Conservation (phyloP, 2,888 invertebrate genomes). For the Tolmerus cingulatus region DNA sequence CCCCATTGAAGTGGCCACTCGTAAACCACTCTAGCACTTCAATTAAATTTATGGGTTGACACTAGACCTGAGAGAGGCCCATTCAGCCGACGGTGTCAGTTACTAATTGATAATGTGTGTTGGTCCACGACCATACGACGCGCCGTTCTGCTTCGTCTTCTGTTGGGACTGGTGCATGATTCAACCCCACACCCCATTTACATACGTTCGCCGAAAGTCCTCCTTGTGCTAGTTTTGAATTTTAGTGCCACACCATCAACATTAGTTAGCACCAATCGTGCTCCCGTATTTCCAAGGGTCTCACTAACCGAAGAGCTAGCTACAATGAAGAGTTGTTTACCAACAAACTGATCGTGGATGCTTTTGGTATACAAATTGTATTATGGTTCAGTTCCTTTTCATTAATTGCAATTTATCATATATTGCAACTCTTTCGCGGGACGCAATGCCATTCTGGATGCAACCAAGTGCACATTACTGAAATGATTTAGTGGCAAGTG, state of each 20-base stretch:
- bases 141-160: not conserved
- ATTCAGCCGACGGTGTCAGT: conserved; percentile 33
- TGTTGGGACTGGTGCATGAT: not conserved
- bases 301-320: not conserved
- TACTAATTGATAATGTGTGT: conserved; percentile 45
- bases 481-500: not conserved
- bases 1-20: conserved; percentile 20
- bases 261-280: not conserved
- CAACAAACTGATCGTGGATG: not conserved
- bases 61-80: conserved; percentile 15
- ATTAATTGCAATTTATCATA: conserved; percentile 17
- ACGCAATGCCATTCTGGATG: not conserved
- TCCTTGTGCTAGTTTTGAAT: not conserved
- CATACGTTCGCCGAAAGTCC: not conserved
- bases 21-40: conserved; percentile 15
- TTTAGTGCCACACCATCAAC: not conserved
- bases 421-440: not conserved
- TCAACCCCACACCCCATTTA: not conserved
- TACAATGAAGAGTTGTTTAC: not conserved
- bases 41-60: conserved; percentile 45
- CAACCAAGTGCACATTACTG: not conserved
- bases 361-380: not conserved
- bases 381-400: conserved; percentile 30
- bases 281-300: not conserved
- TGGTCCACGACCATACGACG: not conserved